These are phyloP conservation scores for Itoplectis maculator DNA, from an alignment of 2,888 invertebrate species.

Conservation along the genomic window DNA sequence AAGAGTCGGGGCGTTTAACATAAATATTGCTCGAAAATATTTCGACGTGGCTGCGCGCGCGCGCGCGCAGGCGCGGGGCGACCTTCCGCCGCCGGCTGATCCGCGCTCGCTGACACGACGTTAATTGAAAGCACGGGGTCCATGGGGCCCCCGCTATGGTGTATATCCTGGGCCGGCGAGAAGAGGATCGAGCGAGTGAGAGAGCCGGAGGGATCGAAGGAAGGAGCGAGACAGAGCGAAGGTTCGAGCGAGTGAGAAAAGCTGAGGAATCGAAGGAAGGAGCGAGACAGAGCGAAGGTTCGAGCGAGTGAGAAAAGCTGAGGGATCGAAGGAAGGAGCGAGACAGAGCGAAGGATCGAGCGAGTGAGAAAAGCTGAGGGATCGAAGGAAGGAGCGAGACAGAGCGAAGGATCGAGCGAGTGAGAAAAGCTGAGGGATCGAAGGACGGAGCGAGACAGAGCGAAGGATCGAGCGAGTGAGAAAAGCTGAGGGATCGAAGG, in stretches of 20 bases:
- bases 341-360: too few relatives aligned
- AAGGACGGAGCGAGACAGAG: constrained; percentile 47
- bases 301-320: too few relatives aligned
- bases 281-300: background rate
- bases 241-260: constrained; percentile 44
- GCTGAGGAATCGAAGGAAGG: constrained; percentile 38
- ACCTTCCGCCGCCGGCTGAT: constrained; percentile 76
- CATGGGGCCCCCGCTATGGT: constrained; percentile 53
- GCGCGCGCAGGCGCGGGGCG: constrained; percentile 48
- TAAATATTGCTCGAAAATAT: constrained; percentile 81
- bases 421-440: too few relatives aligned
- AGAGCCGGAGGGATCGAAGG: constrained; percentile 39
- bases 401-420: constrained; percentile 24
- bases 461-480: constrained; percentile 2
- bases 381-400: too few relatives aligned
- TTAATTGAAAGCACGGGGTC: constrained; percentile 80
- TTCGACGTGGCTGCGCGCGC: constrained; percentile 72
- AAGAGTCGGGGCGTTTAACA: constrained; percentile 74
- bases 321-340: too few relatives aligned
- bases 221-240: constrained; percentile 44
- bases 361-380: too few relatives aligned
- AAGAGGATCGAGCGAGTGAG: too few relatives aligned
- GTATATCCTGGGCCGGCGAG: constrained; percentile 23
- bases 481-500: constrained; percentile 40
- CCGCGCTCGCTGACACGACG: constrained; percentile 78